phyloP scores from a whole-genome alignment of 2,113 vertebrate genomes.

The Fulica atra region DNA sequence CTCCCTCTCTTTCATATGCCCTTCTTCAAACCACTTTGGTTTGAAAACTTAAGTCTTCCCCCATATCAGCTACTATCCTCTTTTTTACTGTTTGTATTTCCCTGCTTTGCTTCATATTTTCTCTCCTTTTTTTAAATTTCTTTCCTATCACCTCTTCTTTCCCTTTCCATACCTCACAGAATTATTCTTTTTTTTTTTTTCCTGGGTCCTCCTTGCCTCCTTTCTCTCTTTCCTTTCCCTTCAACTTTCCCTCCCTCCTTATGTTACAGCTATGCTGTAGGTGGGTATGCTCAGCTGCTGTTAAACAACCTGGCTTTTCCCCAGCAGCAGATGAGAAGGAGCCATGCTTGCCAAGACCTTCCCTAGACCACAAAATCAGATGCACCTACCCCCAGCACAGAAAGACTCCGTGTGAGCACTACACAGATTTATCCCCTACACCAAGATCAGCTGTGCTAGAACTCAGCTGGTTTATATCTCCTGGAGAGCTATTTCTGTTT shows the following conservation, averaged over 20 bases:
- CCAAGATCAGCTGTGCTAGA: slow-evolving; percentile 27
- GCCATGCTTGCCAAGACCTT: not conserved
- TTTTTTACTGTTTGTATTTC: not conserved
- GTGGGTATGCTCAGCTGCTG: not conserved
- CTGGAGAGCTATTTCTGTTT: not conserved
- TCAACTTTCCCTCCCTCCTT: not conserved
- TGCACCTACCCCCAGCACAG: not conserved
- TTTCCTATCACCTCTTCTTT: not conserved
- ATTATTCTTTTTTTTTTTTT: not conserved
- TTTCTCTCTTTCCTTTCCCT: not conserved
- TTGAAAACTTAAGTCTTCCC: not conserved
- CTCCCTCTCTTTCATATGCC: not conserved
- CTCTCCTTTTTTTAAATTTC: not conserved
- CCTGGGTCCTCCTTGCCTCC: not conserved
- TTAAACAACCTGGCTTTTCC: not conserved
- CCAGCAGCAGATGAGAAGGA: not conserved
- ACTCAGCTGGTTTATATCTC: not conserved
- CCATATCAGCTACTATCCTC: not conserved
- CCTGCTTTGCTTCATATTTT: not conserved
- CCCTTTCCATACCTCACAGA: not conserved
- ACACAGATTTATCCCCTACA: not conserved
- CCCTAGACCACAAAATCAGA: not conserved
- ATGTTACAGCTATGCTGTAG: not conserved
- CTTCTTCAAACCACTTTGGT: not conserved
- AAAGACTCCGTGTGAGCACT: not conserved